These are phyloP conservation scores for Leptopilina drosophilae DNA, from an alignment of 2,888 invertebrate species.

Conservation along the genomic window DNA sequence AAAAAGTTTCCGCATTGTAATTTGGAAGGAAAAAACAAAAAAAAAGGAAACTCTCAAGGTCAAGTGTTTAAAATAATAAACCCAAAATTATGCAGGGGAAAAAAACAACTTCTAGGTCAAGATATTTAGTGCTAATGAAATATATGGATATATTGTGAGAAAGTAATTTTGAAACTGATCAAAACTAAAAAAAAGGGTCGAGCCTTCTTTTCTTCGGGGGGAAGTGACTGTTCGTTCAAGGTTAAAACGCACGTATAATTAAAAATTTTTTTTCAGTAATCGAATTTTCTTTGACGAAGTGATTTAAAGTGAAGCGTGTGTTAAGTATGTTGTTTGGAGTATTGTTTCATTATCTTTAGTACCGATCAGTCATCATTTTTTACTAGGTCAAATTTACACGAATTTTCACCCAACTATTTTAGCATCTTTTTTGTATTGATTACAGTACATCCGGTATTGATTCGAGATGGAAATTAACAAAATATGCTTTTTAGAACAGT, in stretches of 20 bases:
- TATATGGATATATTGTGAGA: neutral
- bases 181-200: neutral
- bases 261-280: too few relatives aligned
- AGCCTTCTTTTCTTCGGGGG: neutral
- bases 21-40: neutral
- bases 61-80: neutral
- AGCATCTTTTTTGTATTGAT: neutral
- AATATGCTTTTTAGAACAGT: neutral
- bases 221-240: neutral
- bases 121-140: neutral
- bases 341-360: slow-evolving; percentile 3
- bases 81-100: neutral
- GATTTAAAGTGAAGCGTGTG: neutral
- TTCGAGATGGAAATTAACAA: neutral
- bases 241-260: neutral
- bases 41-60: neutral
- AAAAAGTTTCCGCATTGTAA: neutral
- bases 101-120: slow-evolving; percentile 5
- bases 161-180: neutral
- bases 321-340: neutral
- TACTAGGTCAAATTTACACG: slow-evolving; percentile 22
- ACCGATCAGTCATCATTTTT: neutral
- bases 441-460: neutral
- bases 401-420: slow-evolving; percentile 18
- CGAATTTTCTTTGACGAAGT: neutral